These are phyloP conservation scores for Dermochelys coriacea DNA, from an alignment of 2,797 vertebrate species.

Conservation along the genomic window DNA sequence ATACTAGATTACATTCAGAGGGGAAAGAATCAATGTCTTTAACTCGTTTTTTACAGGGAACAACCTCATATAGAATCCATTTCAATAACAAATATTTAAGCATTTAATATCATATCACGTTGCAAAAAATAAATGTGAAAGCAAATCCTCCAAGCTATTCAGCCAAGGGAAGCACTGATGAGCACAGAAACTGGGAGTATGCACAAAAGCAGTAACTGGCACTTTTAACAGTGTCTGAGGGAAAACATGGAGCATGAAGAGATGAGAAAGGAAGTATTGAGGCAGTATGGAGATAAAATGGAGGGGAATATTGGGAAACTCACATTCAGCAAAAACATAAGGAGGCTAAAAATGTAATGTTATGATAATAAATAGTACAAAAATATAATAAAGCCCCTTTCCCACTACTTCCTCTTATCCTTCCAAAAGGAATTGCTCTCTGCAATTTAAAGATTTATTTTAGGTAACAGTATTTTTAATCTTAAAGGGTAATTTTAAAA, in stretches of 20 bases:
- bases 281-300: background rate
- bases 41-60: background rate
- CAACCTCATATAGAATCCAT: background rate
- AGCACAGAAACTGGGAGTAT: background rate
- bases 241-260: background rate
- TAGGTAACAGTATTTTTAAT: background rate
- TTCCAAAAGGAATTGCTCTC: background rate
- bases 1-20: background rate
- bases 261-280: background rate
- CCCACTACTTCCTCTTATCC: background rate
- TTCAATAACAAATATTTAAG: background rate
- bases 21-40: background rate
- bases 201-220: background rate
- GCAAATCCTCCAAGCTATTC: background rate
- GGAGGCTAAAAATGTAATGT: background rate
- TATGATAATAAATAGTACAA: too few relatives aligned
- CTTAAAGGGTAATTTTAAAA: slow-evolving; percentile 19
- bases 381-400: background rate
- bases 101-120: background rate
- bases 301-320: background rate
- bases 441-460: background rate
- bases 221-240: background rate
- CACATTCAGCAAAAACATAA: background rate
- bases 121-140: background rate
- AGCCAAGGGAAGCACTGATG: background rate